Evolutionary conservation across 2,888 invertebrate genomes (phyloP).

Genomic region (Megastigmus dorsalis): DNA sequence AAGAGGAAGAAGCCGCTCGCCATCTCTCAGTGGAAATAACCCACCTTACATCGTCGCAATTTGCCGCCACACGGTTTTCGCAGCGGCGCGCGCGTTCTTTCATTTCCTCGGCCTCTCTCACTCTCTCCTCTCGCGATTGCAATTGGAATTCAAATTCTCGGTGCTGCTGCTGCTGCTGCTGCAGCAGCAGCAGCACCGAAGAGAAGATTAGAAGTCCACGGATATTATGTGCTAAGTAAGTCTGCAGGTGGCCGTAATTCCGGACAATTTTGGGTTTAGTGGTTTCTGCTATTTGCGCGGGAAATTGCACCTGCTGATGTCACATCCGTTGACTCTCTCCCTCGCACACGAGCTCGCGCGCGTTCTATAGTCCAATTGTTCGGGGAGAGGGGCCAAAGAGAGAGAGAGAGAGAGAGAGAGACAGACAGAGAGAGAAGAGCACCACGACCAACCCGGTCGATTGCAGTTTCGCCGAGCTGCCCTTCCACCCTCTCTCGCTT

Average conservation of each 20-base stretch:
- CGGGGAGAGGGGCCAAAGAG: too few relatives aligned
- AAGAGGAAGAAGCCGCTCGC: too few relatives aligned
- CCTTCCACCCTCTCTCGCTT: conserved; percentile 3
- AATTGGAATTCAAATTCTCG: conserved; percentile 53
- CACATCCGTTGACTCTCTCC: conserved; percentile 69
- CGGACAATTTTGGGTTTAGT: conserved; percentile 72
- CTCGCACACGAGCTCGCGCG: not conserved
- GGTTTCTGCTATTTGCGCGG: conserved; percentile 72
- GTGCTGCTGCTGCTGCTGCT: too few relatives aligned
- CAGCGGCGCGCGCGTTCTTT: conserved; percentile 47
- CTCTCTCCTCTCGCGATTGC: conserved; percentile 52
- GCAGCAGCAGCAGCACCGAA: too few relatives aligned
- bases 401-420: conserved; percentile 24
- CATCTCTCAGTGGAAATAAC: not conserved
- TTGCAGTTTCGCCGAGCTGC: conserved; percentile 42
- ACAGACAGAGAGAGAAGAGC: conserved; percentile 32
- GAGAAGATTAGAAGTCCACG: conserved; percentile 58
- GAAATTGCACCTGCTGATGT: conserved; percentile 73
- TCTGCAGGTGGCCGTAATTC: conserved; percentile 63
- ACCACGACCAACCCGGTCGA: conserved; percentile 43
- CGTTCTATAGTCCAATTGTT: conserved; percentile 43
- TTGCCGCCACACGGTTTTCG: not conserved
- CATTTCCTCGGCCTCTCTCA: conserved; percentile 55
- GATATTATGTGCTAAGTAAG: conserved; percentile 67
- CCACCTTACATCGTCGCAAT: too few relatives aligned